phyloP scores from a whole-genome alignment of 2,797 vertebrate species.

The Orientallactaga sibirica region DNA sequence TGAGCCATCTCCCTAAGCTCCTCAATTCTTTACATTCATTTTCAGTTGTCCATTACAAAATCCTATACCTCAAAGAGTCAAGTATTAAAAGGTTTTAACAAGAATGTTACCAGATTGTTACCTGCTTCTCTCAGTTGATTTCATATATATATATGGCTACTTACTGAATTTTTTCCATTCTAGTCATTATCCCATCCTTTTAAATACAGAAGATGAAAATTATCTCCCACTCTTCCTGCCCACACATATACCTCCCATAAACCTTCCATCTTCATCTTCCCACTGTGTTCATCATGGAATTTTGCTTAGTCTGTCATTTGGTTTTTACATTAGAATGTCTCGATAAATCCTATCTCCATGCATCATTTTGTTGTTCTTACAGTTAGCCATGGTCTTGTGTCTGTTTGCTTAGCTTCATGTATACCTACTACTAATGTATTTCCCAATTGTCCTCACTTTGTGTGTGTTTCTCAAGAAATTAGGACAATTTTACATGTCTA shows the following conservation, averaged over 20 bases:
- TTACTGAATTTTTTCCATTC: conserved; percentile 11
- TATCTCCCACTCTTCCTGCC: background rate
- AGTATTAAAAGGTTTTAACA: conserved; percentile 11
- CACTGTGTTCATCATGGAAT: conserved; percentile 16
- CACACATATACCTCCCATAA: background rate
- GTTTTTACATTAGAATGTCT: conserved; percentile 57
- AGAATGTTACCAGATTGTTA: conserved; percentile 26
- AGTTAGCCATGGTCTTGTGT: conserved; percentile 28
- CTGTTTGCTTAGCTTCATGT: conserved; percentile 27
- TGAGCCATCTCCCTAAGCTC: background rate
- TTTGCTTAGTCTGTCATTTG: conserved; percentile 56
- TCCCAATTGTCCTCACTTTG: conserved; percentile 30
- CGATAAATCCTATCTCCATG: conserved; percentile 36
- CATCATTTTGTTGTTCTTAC: conserved; percentile 54
- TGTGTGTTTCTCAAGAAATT: conserved; percentile 25
- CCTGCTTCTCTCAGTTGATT: background rate
- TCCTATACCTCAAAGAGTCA: conserved; percentile 12
- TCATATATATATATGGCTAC: background rate
- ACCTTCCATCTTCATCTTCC: background rate
- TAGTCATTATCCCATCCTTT: conserved; percentile 5
- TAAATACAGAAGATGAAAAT: conserved; percentile 27
- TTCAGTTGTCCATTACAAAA: background rate
- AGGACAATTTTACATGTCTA: conserved; percentile 28
- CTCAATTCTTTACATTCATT: conserved; percentile 28
- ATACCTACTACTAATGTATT: conserved; percentile 42